Evolutionary conservation across 2,888 invertebrate species (phyloP).

Genomic region (Diaperis boleti): DNA sequence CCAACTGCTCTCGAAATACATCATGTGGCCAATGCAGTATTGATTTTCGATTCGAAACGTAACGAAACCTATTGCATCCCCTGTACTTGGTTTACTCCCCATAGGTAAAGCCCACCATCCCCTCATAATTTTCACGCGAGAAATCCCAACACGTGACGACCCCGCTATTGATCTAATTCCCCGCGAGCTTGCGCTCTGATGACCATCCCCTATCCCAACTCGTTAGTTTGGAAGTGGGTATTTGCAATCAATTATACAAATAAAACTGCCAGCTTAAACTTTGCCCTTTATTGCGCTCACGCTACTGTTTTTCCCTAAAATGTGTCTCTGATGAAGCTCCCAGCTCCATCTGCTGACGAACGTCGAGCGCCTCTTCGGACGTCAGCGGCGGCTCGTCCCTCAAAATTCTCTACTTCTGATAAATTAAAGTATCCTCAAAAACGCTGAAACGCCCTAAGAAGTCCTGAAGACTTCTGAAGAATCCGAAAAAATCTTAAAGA

Average conservation of each 20-base stretch:
- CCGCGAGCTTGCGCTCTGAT: slow-evolving; percentile 24
- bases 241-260: slow-evolving; percentile 12
- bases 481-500: no score
- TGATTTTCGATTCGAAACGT: slow-evolving; percentile 55
- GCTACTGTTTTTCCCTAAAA: no score
- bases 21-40: slow-evolving; percentile 53
- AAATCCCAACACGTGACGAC: slow-evolving; percentile 38
- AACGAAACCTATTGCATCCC: slow-evolving; percentile 47
- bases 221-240: neutral
- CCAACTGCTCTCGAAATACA: slow-evolving; percentile 36
- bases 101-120: slow-evolving; percentile 29
- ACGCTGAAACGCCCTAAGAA: no score
- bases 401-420: no score
- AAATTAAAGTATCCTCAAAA: no score
- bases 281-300: no score
- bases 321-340: no score
- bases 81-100: slow-evolving; percentile 38
- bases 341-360: no score
- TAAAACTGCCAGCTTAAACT: neutral
- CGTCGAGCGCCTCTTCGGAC: no score
- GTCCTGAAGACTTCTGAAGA: no score
- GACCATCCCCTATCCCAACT: neutral
- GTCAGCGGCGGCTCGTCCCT: no score
- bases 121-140: slow-evolving; percentile 39
- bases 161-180: slow-evolving; percentile 29